These are phyloP conservation scores for Ailurus styani DNA, from an alignment of 2,113 vertebrate species.

Conservation along the genomic window DNA sequence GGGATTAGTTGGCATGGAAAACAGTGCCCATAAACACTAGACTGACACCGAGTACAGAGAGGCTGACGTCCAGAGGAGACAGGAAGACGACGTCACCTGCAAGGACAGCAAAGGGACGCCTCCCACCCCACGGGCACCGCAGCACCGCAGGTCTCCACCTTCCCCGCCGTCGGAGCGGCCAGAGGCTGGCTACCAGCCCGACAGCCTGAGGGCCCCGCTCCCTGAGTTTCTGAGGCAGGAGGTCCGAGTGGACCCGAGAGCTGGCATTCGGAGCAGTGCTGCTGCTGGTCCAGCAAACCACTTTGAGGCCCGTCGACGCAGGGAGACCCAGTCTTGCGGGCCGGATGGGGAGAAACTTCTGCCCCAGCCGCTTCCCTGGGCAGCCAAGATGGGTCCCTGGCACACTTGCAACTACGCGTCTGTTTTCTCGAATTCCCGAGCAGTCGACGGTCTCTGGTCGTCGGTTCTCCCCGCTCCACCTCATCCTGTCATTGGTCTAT, in stretches of 20 bases:
- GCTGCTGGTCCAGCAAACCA: neutral
- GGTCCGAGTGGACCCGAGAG: neutral
- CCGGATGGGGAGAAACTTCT: neutral
- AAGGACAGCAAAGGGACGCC: neutral
- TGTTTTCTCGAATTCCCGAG: neutral
- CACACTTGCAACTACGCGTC: neutral
- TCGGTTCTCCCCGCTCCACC: neutral
- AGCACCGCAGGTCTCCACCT: neutral
- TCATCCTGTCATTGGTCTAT: neutral
- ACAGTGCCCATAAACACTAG: neutral
- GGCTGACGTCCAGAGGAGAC: neutral
- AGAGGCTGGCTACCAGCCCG: neutral
- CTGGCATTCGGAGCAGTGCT: neutral
- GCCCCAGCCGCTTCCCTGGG: neutral
- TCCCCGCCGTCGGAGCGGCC: neutral
- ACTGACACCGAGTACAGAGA: neutral
- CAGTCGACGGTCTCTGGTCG: neutral
- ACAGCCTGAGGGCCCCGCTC: fast-evolving
- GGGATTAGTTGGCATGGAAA: neutral
- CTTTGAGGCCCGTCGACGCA: neutral
- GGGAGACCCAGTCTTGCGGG: neutral
- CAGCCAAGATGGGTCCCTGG: fast-evolving
- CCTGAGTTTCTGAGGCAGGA: neutral
- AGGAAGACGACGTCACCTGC: neutral
- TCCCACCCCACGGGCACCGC: fast-evolving